Conservation (phyloP, 2,113 vertebrate genomes). For the Ploceus nigricollis region DNA sequence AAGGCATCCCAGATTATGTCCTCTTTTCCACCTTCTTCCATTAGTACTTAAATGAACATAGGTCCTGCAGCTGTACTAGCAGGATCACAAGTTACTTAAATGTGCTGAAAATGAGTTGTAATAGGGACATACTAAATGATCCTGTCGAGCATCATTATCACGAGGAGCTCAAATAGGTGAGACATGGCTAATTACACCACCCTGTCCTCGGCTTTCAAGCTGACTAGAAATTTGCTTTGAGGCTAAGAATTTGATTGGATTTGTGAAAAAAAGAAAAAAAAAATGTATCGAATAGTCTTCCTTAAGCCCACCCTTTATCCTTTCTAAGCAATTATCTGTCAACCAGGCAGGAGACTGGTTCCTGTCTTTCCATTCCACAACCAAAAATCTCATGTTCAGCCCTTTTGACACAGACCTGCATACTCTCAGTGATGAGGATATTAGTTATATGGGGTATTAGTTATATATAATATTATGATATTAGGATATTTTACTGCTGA, state of each 20-base stretch:
- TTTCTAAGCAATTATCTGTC: neutral
- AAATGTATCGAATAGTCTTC: neutral
- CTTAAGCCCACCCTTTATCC: neutral
- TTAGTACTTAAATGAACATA: neutral
- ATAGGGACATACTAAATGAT: neutral
- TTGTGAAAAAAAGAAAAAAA: no score
- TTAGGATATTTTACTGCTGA: neutral
- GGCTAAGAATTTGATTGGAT: neutral
- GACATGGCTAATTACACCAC: neutral
- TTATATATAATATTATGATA: no score
- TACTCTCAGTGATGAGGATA: neutral
- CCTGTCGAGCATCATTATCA: neutral
- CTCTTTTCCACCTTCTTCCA: neutral
- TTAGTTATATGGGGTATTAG: no score
- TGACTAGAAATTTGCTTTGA: neutral
- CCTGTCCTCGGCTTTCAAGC: neutral
- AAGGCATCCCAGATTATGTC: neutral
- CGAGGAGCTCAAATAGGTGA: neutral
- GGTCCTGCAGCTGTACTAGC: neutral
- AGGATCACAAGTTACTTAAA: neutral
- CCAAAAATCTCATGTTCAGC: neutral
- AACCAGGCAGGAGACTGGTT: neutral
- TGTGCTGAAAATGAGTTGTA: neutral
- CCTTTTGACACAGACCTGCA: neutral
- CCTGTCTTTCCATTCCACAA: neutral